Evolutionary conservation across 2,113 vertebrate species (phyloP).

Genomic region (Hippocampus abdominalis): DNA sequence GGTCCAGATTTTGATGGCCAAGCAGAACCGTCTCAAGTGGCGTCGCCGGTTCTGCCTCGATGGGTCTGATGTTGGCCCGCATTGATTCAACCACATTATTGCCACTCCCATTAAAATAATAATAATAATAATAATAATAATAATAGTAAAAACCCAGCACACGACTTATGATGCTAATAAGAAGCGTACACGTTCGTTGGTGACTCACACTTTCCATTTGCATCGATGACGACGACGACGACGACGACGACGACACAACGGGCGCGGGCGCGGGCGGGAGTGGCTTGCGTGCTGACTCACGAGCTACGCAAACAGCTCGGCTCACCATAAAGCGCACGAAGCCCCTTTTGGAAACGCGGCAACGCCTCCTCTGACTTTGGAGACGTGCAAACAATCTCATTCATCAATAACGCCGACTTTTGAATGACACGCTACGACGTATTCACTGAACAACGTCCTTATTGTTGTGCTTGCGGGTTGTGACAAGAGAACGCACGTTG

Average conservation of each 20-base stretch:
- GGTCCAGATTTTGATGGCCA: constrained; percentile 1
- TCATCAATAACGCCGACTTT: neutral
- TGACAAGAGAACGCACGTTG: no score
- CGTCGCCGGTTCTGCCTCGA: constrained; percentile 46
- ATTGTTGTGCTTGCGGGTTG: no score
- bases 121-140: neutral
- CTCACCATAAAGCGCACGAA: neutral
- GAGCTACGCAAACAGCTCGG: neutral
- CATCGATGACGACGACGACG: constrained; percentile 55
- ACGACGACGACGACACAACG: constrained; percentile 38
- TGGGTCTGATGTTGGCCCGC: constrained; percentile 40
- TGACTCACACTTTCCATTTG: constrained; percentile 64
- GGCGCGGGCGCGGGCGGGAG: constrained; percentile 40
- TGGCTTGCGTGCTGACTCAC: constrained; percentile 43
- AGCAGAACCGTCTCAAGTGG: constrained; percentile 37
- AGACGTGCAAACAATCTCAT: neutral
- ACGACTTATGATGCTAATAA: neutral
- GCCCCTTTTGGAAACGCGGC: neutral
- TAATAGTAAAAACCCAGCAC: neutral
- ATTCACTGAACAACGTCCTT: no score
- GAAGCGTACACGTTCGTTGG: constrained; percentile 31
- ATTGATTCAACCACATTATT: constrained; percentile 57
- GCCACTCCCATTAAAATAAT: constrained; percentile 44
- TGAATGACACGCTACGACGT: neutral
- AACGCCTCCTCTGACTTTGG: neutral